Percentiles rank a stretch among this genome's conserved stretches.
These are phyloP conservation scores for Panthera tigris DNA, from an alignment of 2,113 vertebrate genomes.

Conservation along the genomic window DNA sequence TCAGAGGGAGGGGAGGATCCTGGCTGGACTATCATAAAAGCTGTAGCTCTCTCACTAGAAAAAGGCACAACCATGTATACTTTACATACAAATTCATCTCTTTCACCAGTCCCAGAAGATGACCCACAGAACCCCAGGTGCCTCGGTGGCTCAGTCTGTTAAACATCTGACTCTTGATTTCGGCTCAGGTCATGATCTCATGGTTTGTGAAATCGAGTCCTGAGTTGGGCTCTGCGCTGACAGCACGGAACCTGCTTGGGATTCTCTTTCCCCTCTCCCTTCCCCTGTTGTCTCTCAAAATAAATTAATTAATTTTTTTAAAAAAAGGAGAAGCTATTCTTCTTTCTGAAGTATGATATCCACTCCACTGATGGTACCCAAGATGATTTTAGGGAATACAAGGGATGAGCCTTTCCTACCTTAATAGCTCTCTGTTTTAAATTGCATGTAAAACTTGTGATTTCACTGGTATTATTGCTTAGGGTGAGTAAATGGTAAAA, in stretches of 20 bases:
- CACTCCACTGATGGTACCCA: not conserved
- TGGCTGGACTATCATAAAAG: not conserved
- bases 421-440: constrained; percentile 27
- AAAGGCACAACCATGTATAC: not conserved
- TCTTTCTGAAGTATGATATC: not conserved
- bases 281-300: too few relatives aligned
- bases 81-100: not conserved
- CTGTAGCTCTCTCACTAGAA: not conserved
- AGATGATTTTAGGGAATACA: not conserved
- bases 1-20: not conserved
- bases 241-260: too few relatives aligned
- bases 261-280: too few relatives aligned
- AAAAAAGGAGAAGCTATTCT: not conserved
- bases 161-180: too few relatives aligned
- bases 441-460: not conserved
- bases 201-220: too few relatives aligned
- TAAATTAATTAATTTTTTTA: too few relatives aligned
- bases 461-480: not conserved
- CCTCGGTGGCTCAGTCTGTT: too few relatives aligned
- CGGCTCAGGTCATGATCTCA: too few relatives aligned
- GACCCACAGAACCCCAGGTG: not conserved
- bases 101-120: not conserved
- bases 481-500: not conserved
- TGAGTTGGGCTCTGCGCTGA: too few relatives aligned
- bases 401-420: not conserved